Evolutionary conservation across 1,140 invertebrate genomes (phyloP).

Genomic region (Hormaphis cornu): DNA sequence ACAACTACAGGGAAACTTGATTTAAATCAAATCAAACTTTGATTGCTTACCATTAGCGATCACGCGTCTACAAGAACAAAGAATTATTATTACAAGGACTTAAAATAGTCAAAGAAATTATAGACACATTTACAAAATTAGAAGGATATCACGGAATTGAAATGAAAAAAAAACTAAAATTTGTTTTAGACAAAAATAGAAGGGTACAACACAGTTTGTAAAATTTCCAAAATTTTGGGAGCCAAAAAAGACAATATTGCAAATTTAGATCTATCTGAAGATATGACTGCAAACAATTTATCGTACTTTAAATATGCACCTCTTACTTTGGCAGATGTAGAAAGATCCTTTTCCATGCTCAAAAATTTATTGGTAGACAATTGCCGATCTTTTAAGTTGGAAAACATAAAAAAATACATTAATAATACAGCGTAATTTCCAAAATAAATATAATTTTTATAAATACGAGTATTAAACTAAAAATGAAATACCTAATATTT

Average conservation of each 20-base stretch:
- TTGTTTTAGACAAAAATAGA: not conserved
- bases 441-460: not conserved
- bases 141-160: not conserved
- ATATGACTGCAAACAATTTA: slow-evolving; percentile 1
- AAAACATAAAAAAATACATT: not conserved
- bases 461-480: too few relatives aligned
- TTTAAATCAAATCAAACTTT: slow-evolving; percentile 1
- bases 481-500: too few relatives aligned
- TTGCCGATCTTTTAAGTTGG: not conserved
- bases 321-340: not conserved
- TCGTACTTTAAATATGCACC: not conserved
- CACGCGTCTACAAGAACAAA: not conserved
- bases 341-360: not conserved
- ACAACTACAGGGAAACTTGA: not conserved
- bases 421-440: not conserved
- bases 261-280: not conserved
- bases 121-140: not conserved
- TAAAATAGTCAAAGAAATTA: not conserved
- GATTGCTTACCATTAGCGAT: not conserved
- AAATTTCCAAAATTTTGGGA: not conserved
- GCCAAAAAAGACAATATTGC: not conserved
- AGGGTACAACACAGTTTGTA: not conserved
- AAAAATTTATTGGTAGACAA: slow-evolving; percentile 2
- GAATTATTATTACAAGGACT: not conserved
- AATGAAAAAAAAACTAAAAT: not conserved